phyloP scores from a whole-genome alignment of 2,113 vertebrate genomes.

The Athene cunicularia region DNA sequence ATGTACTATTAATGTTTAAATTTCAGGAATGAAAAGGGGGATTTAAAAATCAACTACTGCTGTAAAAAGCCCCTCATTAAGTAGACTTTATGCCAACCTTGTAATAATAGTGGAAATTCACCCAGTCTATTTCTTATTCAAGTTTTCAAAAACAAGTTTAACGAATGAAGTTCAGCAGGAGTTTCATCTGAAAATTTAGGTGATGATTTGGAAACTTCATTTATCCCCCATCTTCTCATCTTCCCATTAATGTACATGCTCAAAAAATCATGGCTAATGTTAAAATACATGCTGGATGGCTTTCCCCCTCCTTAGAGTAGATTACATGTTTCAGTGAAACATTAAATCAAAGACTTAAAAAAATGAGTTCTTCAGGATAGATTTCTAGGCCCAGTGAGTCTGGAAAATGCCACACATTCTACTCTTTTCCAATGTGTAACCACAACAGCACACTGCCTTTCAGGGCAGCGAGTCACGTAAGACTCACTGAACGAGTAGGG shows the following conservation, averaged over 20 bases:
- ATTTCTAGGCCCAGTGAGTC: background rate
- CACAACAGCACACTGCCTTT: background rate
- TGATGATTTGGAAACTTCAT: constrained; percentile 14
- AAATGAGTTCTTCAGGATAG: background rate
- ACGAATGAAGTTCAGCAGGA: constrained; percentile 30
- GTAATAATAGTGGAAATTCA: constrained; percentile 34
- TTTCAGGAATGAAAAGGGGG: constrained; percentile 63
- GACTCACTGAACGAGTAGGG: background rate
- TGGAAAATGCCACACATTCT: background rate
- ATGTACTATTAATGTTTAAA: constrained; percentile 45
- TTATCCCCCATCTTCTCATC: background rate
- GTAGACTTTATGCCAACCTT: constrained; percentile 43
- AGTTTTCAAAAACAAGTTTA: constrained; percentile 32
- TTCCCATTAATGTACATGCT: background rate
- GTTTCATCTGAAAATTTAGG: constrained; percentile 2
- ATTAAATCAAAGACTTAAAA: background rate
- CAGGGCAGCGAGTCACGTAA: background rate
- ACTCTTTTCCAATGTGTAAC: background rate
- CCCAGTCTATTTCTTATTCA: constrained; percentile 26
- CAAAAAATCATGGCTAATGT: background rate
- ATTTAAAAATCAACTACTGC: constrained; percentile 63
- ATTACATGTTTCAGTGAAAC: background rate
- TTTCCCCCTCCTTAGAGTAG: background rate
- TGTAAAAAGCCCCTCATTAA: constrained; percentile 57
- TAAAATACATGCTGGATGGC: background rate